A percentile compares a stretch with the other conserved stretches of the same genome.
phyloP scores from a whole-genome alignment of 2,888 invertebrate species.

The Volucella bombylans region DNA sequence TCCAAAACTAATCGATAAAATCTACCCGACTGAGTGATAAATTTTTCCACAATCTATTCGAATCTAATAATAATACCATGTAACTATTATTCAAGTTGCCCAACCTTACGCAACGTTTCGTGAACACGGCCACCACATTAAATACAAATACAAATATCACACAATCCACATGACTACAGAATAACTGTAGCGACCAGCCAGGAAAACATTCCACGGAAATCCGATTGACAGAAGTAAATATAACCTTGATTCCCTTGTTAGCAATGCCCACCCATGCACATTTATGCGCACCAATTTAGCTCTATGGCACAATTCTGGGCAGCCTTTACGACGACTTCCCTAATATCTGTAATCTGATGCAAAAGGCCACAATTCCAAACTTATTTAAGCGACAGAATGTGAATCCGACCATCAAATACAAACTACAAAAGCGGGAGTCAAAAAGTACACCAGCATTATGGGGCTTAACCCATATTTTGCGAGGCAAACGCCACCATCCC shows the following conservation, averaged over 20 bases:
- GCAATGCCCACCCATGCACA: constrained; percentile 6
- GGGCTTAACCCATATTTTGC: not conserved
- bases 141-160: constrained; percentile 9
- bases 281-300: too few species aligned
- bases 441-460: constrained; percentile 5
- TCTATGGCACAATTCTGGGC: not conserved
- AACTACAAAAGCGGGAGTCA: not conserved
- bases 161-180: not conserved
- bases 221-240: constrained; percentile 26
- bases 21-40: too few species aligned
- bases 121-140: not conserved
- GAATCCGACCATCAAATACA: not conserved
- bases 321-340: not conserved
- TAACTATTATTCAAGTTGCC: too few species aligned
- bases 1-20: too few species aligned
- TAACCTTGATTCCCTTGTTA: constrained; percentile 35
- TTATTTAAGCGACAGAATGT: not conserved
- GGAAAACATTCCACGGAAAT: constrained; percentile 7
- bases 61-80: too few species aligned
- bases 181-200: not conserved
- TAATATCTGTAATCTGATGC: constrained; percentile 11
- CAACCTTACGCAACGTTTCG: too few species aligned
- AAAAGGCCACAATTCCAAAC: not conserved
- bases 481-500: not conserved
- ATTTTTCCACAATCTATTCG: too few species aligned